Evolutionary conservation across 2,888 invertebrate species (phyloP).

Genomic region (Gari tellinella): DNA sequence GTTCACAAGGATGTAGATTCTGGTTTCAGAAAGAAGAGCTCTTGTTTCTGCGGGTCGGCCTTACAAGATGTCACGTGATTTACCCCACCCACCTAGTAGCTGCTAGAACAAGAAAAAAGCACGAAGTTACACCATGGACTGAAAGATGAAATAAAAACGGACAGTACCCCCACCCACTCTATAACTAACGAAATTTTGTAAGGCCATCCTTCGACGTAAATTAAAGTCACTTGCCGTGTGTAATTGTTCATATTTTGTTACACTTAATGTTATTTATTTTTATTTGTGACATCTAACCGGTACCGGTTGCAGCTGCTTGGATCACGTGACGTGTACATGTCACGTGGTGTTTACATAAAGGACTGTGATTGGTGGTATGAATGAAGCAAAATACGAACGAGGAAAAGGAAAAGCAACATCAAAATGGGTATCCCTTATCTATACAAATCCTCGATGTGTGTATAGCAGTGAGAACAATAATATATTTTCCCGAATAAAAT

Average conservation of each 20-base stretch:
- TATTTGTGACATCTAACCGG: conserved; percentile 65
- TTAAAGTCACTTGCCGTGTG: conserved; percentile 65
- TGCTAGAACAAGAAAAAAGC: neutral
- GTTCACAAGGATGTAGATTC: conserved; percentile 11
- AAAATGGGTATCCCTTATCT: conserved; percentile 68
- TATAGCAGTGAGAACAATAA: conserved; percentile 60
- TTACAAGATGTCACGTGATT: conserved; percentile 65
- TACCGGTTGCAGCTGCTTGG: conserved; percentile 64
- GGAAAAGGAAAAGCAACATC: conserved; percentile 44
- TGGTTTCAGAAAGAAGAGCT: conserved; percentile 41
- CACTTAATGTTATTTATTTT: conserved; percentile 51
- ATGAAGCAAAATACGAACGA: conserved; percentile 35
- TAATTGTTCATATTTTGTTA: conserved; percentile 51
- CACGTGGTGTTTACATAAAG: conserved; percentile 42
- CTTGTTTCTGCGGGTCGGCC: conserved; percentile 60
- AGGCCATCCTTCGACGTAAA: conserved; percentile 52
- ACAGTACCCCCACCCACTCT: too few species aligned
- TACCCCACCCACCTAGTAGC: conserved; percentile 18
- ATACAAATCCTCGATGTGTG: conserved; percentile 55
- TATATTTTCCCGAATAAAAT: conserved; percentile 69
- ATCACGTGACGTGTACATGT: conserved; percentile 55
- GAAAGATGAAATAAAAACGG: too few species aligned
- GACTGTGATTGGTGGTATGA: conserved; percentile 61
- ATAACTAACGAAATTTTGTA: conserved; percentile 51
- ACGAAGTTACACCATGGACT: neutral